phyloP scores from a whole-genome alignment of 2,888 invertebrate species.

The Blera fallax region DNA sequence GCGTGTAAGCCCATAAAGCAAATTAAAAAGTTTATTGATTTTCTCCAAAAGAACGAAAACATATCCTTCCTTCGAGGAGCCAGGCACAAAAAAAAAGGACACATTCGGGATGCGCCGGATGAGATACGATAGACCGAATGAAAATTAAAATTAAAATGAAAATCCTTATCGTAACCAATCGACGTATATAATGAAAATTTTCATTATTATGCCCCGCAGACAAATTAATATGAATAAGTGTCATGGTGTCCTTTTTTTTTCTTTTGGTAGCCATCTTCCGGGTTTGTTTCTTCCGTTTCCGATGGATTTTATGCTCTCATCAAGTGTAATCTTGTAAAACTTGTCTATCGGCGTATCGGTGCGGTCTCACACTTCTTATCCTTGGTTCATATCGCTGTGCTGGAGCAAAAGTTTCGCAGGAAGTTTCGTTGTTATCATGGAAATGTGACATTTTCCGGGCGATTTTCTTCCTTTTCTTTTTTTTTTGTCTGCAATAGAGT shows the following conservation, averaged over 20 bases:
- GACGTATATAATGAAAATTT: conserved; percentile 61
- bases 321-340: conserved; percentile 48
- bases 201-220: conserved; percentile 54
- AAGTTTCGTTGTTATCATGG: conserved; percentile 70
- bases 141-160: conserved; percentile 31
- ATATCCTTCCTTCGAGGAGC: not conserved
- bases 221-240: conserved; percentile 57
- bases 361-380: conserved; percentile 15
- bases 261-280: not conserved
- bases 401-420: conserved; percentile 51
- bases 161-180: conserved; percentile 56
- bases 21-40: conserved; percentile 56
- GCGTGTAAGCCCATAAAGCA: conserved; percentile 36
- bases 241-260: conserved; percentile 1
- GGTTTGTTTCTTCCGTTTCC: not conserved
- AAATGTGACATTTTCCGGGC: conserved; percentile 66
- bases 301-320: not conserved
- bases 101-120: not conserved
- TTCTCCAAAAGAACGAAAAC: not conserved
- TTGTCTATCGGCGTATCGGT: conserved; percentile 51
- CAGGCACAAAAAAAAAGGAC: not conserved
- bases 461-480: conserved; percentile 38
- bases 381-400: not conserved
- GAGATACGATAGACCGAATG: not conserved
- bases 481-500: not conserved